Percentiles rank a stretch among this genome's conserved stretches.
These are phyloP conservation scores for Muscidifurax raptorellus DNA, from an alignment of 1,140 invertebrate species.

Conservation along the genomic window DNA sequence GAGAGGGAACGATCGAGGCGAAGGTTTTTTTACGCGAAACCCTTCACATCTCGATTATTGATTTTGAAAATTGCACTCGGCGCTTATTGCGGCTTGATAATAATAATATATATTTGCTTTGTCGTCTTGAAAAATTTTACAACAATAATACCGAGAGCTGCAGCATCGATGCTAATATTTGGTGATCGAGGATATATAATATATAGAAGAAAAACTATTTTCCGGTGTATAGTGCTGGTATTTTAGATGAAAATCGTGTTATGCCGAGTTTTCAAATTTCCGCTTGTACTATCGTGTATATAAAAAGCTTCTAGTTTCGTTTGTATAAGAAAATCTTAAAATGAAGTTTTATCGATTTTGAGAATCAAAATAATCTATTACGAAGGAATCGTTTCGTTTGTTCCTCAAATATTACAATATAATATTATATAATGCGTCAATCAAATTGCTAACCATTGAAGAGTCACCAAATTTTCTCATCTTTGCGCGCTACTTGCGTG, in stretches of 20 bases:
- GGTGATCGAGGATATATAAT: background rate
- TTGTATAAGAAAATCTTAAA: background rate
- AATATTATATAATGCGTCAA: background rate
- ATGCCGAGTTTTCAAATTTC: background rate
- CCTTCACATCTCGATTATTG: conserved; percentile 23
- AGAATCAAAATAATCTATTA: background rate
- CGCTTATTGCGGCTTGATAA: background rate
- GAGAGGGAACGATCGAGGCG: background rate
- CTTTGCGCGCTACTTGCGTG: conserved; percentile 3
- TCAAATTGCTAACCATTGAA: background rate
- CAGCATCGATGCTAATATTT: conserved; percentile 21
- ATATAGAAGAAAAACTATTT: background rate
- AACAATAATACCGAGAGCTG: background rate
- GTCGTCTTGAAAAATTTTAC: conserved; percentile 24
- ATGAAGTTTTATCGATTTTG: background rate
- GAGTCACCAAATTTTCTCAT: conserved; percentile 21
- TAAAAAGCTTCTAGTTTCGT: background rate
- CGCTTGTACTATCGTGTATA: background rate
- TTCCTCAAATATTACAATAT: background rate
- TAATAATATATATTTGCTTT: background rate
- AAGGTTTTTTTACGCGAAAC: conserved; percentile 27
- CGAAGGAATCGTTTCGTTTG: background rate
- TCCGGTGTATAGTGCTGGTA: background rate
- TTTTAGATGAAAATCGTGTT: too few relatives aligned
- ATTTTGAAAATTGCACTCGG: background rate